These are phyloP conservation scores for Trichonephila inaurata DNA, from an alignment of 1,140 invertebrate genomes.

Conservation along the genomic window DNA sequence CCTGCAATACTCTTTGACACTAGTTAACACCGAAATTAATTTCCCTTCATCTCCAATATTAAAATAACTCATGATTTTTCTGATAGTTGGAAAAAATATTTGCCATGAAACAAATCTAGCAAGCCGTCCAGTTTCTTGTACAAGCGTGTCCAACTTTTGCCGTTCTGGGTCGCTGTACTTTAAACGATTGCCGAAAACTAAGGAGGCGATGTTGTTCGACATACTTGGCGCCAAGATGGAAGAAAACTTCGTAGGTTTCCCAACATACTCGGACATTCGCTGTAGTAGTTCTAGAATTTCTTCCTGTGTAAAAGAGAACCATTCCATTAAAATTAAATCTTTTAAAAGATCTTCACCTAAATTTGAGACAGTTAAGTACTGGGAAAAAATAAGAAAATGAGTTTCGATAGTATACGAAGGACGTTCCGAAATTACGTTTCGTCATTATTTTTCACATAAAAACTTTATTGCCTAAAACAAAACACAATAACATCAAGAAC, in stretches of 20 bases:
- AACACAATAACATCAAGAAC: too few species aligned
- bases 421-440: too few species aligned
- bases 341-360: too few species aligned
- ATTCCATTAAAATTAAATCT: too few species aligned
- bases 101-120: background rate
- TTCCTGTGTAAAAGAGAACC: slow-evolving; percentile 5
- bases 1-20: background rate
- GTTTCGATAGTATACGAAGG: too few species aligned
- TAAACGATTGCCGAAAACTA: slow-evolving; percentile 75
- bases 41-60: background rate
- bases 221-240: slow-evolving; percentile 66
- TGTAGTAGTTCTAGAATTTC: slow-evolving; percentile 69
- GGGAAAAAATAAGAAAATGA: too few species aligned
- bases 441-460: too few species aligned
- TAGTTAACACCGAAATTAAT: background rate
- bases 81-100: slow-evolving; percentile 23
- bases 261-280: background rate
- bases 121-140: slow-evolving; percentile 6
- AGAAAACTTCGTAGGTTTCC: slow-evolving; percentile 43
- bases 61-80: background rate
- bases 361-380: too few species aligned
- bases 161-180: slow-evolving; percentile 74
- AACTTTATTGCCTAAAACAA: too few species aligned
- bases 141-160: slow-evolving; percentile 43
- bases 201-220: slow-evolving; percentile 76